phyloP scores from a whole-genome alignment of 2,797 vertebrate genomes.

The Falco rusticolus region DNA sequence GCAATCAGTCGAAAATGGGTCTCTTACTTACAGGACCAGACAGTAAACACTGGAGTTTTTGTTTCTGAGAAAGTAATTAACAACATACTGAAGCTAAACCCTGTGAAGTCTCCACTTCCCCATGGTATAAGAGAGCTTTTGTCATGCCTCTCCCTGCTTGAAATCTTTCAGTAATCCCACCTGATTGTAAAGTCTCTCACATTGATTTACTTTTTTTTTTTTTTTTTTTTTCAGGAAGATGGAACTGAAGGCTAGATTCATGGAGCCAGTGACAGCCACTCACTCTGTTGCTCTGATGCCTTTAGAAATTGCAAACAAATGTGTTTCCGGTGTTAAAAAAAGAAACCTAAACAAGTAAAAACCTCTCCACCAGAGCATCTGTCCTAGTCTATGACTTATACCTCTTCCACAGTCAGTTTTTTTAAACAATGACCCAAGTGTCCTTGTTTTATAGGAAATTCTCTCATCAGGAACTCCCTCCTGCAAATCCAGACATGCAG shows the following conservation, averaged over 20 bases:
- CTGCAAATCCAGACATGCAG: conserved; percentile 71
- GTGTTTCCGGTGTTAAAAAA: conserved; percentile 26
- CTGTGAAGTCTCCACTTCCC: not conserved
- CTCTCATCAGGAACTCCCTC: conserved; percentile 43
- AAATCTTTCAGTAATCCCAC: conserved; percentile 19
- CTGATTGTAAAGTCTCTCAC: conserved; percentile 36
- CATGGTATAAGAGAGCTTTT: not conserved
- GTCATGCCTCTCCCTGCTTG: not conserved
- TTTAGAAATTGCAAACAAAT: conserved; percentile 47
- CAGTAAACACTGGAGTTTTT: not conserved
- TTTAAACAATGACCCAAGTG: conserved; percentile 72
- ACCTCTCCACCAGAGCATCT: conserved; percentile 12
- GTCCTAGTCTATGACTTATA: not conserved
- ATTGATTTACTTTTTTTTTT: not conserved
- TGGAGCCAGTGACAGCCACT: not conserved
- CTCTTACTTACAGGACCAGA: not conserved
- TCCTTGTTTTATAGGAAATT: conserved; percentile 63
- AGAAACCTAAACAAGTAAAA: conserved; percentile 29
- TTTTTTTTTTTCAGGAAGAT: not conserved
- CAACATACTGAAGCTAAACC: not conserved
- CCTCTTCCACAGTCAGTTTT: conserved; percentile 34
- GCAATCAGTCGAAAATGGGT: accelerated
- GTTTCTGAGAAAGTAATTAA: not conserved
- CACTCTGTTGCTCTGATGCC: not conserved
- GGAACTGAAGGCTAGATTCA: not conserved